Conservation (phyloP, 2,888 invertebrate genomes). For the Notocelia uddmanniana region DNA sequence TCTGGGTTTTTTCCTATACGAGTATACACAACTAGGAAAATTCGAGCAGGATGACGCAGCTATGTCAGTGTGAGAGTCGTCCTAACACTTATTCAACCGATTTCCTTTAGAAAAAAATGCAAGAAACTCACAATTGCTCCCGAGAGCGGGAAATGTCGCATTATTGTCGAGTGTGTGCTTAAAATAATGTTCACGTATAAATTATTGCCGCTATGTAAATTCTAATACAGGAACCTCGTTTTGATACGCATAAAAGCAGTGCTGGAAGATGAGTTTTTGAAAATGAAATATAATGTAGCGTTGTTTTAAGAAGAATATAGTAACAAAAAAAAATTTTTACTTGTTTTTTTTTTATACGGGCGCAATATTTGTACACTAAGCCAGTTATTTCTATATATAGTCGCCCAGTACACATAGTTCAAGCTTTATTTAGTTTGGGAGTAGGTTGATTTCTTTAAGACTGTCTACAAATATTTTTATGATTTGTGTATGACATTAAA, state of each 20-base stretch:
- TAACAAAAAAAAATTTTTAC: no score
- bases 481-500: no score
- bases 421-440: no score
- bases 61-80: constrained; percentile 9
- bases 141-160: constrained; percentile 22
- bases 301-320: not conserved
- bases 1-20: no score
- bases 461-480: no score
- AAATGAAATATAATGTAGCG: not conserved
- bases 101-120: constrained; percentile 37
- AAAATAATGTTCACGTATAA: constrained; percentile 29
- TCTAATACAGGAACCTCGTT: not conserved
- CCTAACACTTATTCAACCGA: constrained; percentile 35
- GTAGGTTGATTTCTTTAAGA: no score
- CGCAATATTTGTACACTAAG: no score
- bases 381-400: no score
- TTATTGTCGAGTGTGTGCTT: constrained; percentile 28
- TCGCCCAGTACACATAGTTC: no score
- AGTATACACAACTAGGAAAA: no score
- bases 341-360: no score
- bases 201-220: constrained; percentile 19
- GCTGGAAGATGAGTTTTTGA: not conserved
- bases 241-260: not conserved
- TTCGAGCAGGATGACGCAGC: constrained; percentile 1
- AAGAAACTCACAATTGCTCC: constrained; percentile 32